Evolutionary conservation across 1,140 invertebrate genomes (phyloP), one percentile per base, ranked within the genome.

Genomic region (Macrobrachium rosenbergii): DNA sequence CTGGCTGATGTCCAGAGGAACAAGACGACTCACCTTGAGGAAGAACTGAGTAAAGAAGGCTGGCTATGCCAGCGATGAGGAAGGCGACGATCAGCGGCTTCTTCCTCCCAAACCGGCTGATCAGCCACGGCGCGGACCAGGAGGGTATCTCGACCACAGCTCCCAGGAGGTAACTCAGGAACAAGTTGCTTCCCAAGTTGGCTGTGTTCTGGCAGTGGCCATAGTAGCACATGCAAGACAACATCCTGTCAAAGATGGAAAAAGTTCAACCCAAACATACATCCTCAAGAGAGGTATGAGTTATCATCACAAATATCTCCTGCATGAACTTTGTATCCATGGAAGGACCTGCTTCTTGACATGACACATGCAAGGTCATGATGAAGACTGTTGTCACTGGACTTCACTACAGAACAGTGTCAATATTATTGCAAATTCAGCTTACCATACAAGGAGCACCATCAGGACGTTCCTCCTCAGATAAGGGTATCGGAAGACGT

Each of bases 121-220:
- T 89, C 62, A 91, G 78, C 21, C 75, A 88, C 19, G 90, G 89
- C 10, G 89, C 77, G 16, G 86, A 80, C 87, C 89, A 90, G 16
- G 89, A 83, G 11, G 91, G 90, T n/a, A 91, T 81, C 82, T 91
- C 91, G 19, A 91, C 89, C 12, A 88, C 37, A 43, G 88, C 86
- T n/a, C 90, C 90, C 14, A 91, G 88, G 75, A 91, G 88, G 85
- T 90, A 91, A 64, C 88, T 89, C 21, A 88, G 69, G 82, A 91
- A 89, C 16, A 90, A 60, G 78, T 84, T 86, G 67, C 67, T 64
- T 3, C 81, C 88, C 28, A 90, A 84, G 75, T 89, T 83, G 21
- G 89, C 89, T 2, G 90, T 90, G 87, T 90, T 90, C 84, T 90
- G 90, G 45, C 83, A 87, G 87, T 90, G 90, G 59, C 90, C 90